Percentiles rank a stretch among this genome's conserved stretches.
Evolutionary conservation across 2,888 invertebrate genomes (phyloP).

Genomic region (Athalia rosae): DNA sequence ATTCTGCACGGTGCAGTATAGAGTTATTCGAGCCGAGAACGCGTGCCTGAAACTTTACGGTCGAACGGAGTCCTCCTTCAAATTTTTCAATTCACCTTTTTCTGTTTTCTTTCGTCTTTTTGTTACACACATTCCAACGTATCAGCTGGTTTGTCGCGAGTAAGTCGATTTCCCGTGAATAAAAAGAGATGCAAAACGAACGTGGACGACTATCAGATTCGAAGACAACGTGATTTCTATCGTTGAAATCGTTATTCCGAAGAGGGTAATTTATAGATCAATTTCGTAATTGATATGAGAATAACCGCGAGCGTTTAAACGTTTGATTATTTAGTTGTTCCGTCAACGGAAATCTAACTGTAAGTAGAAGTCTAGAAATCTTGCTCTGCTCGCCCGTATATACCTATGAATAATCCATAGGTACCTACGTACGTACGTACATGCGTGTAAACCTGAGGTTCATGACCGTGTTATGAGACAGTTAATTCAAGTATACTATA

Average conservation of each 20-base stretch:
- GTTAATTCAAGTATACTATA: no score
- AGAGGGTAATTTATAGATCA: constrained; percentile 13
- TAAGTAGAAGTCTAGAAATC: background rate
- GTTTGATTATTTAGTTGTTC: background rate
- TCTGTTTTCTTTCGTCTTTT: background rate
- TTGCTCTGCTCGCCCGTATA: background rate
- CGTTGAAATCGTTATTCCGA: background rate
- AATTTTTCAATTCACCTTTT: background rate
- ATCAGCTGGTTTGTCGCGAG: no score
- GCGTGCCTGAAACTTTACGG: background rate
- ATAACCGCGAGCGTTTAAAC: background rate
- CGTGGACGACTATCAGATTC: no score
- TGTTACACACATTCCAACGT: no score
- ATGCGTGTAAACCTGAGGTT: background rate
- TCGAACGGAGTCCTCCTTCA: no score
- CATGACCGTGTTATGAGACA: background rate
- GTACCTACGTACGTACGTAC: no score
- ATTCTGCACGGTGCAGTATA: constrained; percentile 16
- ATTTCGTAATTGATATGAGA: background rate
- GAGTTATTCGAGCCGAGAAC: no score
- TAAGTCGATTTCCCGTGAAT: no score
- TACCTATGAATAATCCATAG: background rate
- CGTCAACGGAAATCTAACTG: constrained; percentile 4
- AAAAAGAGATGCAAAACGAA: no score
- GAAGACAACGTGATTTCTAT: no score